Evolutionary conservation across 2,888 invertebrate species (phyloP), one percentile per base, ranked within the genome.

Genomic region (Trisateles emortualis): DNA sequence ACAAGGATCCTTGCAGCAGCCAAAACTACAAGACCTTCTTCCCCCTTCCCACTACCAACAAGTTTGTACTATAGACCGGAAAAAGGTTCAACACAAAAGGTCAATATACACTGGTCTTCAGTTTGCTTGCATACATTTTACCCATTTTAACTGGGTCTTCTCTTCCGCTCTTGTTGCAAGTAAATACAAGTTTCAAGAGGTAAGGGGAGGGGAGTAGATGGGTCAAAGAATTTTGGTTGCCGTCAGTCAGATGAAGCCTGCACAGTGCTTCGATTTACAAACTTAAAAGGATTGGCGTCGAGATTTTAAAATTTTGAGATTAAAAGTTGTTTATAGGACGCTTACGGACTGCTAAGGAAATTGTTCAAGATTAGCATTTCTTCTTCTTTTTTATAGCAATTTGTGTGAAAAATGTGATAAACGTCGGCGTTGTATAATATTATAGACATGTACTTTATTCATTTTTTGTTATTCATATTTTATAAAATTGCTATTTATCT

Each of bases 231-330:
- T 78, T 78, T 59, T 76, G 80, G 78, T 24, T 53, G 47, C 43
- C 68, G 81, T 83, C 85, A 79, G 68, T 78, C 79, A 81, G 75
- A 82, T 83, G 83, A 82, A 84, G 81, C 79, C 76, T 84, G 79
- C 78, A 79, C 79, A 81, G 76, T 81, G 74, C 72, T 72, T 78
- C 81, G 76, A 84, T 85, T 83, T 86, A 81, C 79, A 82, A 82
- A 84, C 76, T 83, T 82, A 78, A 85, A 85, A 83, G 86, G 82
- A 86, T 84, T 81, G 78, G 65, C 69, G 78, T 71, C 55, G 78
- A 81, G 81, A 81, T 82, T 86, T 82, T 72, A 70, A 78, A 79
- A 76, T 79, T 79, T 61, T 57, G 64, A 54, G 45, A 68, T 68
- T 64, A 51, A 68, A 69, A 52, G 39, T 59, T 62, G 68, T 64